A percentile compares a stretch with the other conserved stretches of the same genome.
Conservation (phyloP, 2,797 vertebrate genomes). For the Schizothorax lantsangensis region DNA sequence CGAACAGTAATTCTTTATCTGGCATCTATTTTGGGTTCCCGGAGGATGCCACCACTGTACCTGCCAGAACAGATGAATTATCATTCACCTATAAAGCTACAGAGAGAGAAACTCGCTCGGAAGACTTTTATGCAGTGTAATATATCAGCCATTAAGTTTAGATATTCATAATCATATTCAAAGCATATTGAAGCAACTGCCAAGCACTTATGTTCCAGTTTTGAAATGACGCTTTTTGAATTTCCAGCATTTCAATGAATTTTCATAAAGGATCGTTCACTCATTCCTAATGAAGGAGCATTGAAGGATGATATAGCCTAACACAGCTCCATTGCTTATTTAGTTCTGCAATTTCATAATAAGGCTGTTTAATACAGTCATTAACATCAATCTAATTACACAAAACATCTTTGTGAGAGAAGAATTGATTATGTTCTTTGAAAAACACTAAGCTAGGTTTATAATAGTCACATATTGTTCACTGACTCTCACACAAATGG, state of each 20-base stretch:
- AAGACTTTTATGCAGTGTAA: conserved; percentile 38
- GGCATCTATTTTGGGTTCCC: conserved; percentile 74
- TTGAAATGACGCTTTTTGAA: conserved; percentile 20
- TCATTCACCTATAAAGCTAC: conserved; percentile 39
- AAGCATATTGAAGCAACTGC: conserved; percentile 6
- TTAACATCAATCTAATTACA: conserved; percentile 18
- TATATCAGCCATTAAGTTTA: conserved; percentile 24
- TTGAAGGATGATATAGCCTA: neutral
- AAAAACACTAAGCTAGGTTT: neutral
- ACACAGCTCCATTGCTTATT: neutral
- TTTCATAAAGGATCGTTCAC: neutral
- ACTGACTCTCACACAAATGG: neutral
- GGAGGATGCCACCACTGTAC: conserved; percentile 63
- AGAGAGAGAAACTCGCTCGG: neutral
- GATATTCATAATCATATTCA: conserved; percentile 22
- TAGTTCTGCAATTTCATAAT: conserved; percentile 16
- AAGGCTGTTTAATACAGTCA: neutral
- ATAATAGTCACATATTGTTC: neutral
- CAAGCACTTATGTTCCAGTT: conserved; percentile 9
- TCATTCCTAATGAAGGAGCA: conserved; percentile 5
- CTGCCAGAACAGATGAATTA: conserved; percentile 30
- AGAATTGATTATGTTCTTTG: neutral
- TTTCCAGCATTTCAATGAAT: conserved; percentile 7
- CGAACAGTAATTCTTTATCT: conserved; percentile 72
- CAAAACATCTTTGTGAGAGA: conserved; percentile 1